Evolutionary conservation across 2,113 vertebrate genomes (phyloP).

Genomic region (Helogale parvula): DNA sequence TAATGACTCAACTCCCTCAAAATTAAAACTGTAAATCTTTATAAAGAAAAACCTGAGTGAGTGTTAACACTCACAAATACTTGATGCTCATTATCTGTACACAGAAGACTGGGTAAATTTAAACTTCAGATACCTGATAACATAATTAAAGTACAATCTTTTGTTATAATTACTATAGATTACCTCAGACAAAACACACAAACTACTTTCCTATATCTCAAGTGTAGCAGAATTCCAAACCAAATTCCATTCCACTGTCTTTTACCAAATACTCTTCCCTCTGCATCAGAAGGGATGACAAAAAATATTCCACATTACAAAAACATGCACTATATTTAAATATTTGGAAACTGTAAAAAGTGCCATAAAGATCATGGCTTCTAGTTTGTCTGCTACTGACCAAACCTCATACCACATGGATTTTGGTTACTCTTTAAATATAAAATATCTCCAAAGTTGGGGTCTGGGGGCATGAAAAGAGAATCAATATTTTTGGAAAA

Average conservation of each 20-base stretch:
- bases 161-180: neutral
- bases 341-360: neutral
- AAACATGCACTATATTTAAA: neutral
- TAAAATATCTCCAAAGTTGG: neutral
- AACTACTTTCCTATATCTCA: neutral
- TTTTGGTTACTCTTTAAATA: neutral
- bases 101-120: neutral
- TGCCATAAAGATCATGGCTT: neutral
- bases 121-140: neutral
- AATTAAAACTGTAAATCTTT: neutral
- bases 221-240: neutral
- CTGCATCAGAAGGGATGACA: neutral
- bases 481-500: neutral
- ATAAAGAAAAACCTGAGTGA: neutral
- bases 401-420: neutral
- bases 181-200: neutral
- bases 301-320: neutral
- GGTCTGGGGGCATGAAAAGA: neutral
- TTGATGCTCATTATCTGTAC: neutral
- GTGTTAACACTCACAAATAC: neutral
- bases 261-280: slow-evolving; percentile 21
- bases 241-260: slow-evolving; percentile 11
- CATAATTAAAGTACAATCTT: neutral
- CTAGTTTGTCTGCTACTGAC: neutral
- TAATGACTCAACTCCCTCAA: neutral